Base-by-base conservation (phyloP, 2,113 vertebrate species). In the Pongo abelii region DNA sequence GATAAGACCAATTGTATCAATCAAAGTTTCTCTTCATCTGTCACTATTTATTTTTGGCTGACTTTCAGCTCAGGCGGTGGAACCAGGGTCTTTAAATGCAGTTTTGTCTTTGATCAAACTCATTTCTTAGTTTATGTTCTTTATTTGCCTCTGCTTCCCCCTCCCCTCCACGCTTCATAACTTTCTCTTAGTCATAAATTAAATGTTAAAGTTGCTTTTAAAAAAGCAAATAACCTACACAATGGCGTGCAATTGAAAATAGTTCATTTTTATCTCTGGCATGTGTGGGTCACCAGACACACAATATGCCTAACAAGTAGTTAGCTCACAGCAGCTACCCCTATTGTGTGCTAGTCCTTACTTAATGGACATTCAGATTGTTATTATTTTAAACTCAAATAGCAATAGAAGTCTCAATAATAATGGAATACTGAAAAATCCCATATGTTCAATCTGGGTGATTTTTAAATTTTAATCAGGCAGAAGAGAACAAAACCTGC, bases 381-480 rank as follows among this genome's bases (percentile, higher is more conserved):
- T n/a, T 89, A 70, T 69, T 86, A 48, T 77, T 87, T 95, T 92
- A 87, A 95, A 79, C 48, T 84, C 48, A 96, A 91, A 86, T 84
- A 91, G 64, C 11, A 94, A 25, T 88, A 52, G 11, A 48, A 96
- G 22, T 43, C 48, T 94, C 2, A 22, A 64, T 75, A 81, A 92
- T 69, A 88, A 95, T 69, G 13, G 57, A 23, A 84, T 92, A 96
- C 74, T 92, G 64, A 96, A 97, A 96, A 85, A 84, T 86, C 40
- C 18, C 48, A 2, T 64, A 77, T 85, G 43, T 27, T 91, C n/a
- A 84, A 67, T 84, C 43, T 94, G 18, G 30, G 8, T 35, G 57
- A 89, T 59, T 96, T 96, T 59, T 6, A 50, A 64, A 72, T 84
- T 79, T 88, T 70, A 85, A 85, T 95, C 92, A 84, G 30, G 23